Evolutionary conservation across 2,113 vertebrate species (phyloP).

Genomic region (Neofelis nebulosa): DNA sequence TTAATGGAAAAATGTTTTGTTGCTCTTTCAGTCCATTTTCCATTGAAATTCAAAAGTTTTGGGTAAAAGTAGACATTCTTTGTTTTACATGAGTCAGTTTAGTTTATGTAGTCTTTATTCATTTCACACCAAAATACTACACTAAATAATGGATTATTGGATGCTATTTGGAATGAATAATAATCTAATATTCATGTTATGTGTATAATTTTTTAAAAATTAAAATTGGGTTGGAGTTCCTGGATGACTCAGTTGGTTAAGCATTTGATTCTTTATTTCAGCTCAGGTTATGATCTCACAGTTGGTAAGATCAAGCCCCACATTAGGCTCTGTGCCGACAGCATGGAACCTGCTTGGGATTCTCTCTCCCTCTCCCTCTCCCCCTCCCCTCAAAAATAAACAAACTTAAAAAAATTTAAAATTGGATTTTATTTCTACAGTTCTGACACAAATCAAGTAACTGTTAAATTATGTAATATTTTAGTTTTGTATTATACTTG

Average conservation of each 20-base stretch:
- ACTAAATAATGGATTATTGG: neutral
- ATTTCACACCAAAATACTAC: constrained; percentile 36
- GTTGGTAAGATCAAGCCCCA: too few relatives aligned
- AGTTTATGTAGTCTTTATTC: constrained; percentile 22
- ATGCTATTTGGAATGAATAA: neutral
- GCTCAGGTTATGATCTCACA: too few relatives aligned
- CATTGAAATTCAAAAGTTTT: constrained; percentile 50
- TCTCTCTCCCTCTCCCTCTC: too few relatives aligned
- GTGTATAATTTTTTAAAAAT: neutral
- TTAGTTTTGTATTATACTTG: neutral
- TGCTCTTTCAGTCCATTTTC: neutral
- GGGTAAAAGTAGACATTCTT: neutral
- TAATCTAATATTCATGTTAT: neutral
- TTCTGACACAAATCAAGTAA: neutral
- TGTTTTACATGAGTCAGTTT: neutral
- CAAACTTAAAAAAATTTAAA: neutral
- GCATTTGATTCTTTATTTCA: too few relatives aligned
- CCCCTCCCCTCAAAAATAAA: too few relatives aligned
- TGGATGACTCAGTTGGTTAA: too few relatives aligned
- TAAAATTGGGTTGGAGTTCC: neutral
- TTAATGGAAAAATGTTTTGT: constrained; percentile 7
- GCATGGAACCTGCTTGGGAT: too few relatives aligned
- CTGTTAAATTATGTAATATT: neutral
- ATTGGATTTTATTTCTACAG: neutral
- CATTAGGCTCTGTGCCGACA: too few relatives aligned